Conservation (phyloP, 2,113 vertebrate genomes). For the Semnornis frantzii region DNA sequence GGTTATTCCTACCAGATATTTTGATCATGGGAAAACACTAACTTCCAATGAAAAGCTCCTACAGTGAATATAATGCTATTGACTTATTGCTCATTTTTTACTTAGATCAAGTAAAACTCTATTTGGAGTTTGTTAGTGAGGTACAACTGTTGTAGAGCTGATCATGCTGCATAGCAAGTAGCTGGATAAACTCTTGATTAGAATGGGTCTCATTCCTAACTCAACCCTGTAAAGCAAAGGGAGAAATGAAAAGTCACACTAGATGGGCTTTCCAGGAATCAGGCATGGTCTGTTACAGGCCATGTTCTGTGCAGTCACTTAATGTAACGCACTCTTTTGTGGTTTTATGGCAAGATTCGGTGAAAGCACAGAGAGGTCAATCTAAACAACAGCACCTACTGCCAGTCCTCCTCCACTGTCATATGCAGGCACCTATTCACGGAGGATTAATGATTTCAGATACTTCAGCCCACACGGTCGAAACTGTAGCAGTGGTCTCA, state of each 20-base stretch:
- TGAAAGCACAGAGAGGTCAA: not conserved
- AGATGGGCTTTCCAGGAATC: not conserved
- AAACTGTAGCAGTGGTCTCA: not conserved
- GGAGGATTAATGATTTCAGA: not conserved
- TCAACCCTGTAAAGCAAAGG: not conserved
- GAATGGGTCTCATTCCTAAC: not conserved
- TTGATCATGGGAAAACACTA: not conserved
- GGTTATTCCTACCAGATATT: not conserved
- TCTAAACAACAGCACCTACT: not conserved
- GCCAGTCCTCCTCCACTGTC: not conserved
- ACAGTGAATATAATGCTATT: not conserved
- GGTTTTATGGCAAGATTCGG: not conserved
- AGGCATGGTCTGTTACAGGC: not conserved
- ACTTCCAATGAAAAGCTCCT: not conserved
- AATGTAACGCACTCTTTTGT: not conserved
- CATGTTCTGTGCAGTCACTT: not conserved
- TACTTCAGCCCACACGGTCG: not conserved
- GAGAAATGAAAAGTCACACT: not conserved
- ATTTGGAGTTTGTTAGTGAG: not conserved
- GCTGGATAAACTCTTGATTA: not conserved
- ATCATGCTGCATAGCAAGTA: not conserved
- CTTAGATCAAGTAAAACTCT: not conserved
- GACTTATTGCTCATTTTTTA: constrained; percentile 14
- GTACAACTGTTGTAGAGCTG: not conserved
- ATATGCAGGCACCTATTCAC: not conserved